Evolutionary conservation across 2,797 vertebrate species (phyloP).

Genomic region (Oreortyx pictus): DNA sequence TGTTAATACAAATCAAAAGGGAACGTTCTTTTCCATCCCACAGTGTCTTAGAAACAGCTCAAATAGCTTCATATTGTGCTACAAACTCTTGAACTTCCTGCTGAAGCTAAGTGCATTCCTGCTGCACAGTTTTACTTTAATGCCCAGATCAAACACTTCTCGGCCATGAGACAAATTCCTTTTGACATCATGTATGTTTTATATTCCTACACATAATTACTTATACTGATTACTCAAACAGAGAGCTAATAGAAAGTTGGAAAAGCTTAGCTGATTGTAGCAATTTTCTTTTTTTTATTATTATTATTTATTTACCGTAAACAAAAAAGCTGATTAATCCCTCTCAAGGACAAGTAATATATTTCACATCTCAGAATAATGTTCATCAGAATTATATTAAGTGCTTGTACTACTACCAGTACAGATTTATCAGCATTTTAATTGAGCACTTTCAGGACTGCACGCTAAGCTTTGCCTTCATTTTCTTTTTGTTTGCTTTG

Average conservation of each 20-base stretch:
- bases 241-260: constrained; percentile 19
- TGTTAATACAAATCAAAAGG: constrained; percentile 25
- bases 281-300: constrained; percentile 54
- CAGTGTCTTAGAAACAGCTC: not conserved
- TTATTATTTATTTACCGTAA: constrained; percentile 48
- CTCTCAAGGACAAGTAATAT: not conserved
- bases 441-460: not conserved
- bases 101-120: constrained; percentile 55
- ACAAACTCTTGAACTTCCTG: not conserved
- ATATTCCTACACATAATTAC: constrained; percentile 50
- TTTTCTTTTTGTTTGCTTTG: not conserved
- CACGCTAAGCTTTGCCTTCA: not conserved
- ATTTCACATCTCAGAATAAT: not conserved
- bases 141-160: constrained; percentile 66
- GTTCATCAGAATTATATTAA: constrained; percentile 34
- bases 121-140: constrained; percentile 45
- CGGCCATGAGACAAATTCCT: constrained; percentile 39
- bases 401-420: not conserved
- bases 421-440: constrained; percentile 32
- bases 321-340: constrained; percentile 30
- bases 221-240: constrained; percentile 24
- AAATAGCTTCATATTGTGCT: not conserved
- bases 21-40: constrained; percentile 39
- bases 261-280: constrained; percentile 3
- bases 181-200: constrained; percentile 29